Evolutionary conservation across 2,113 vertebrate genomes (phyloP), one percentile per base, ranked within the genome.

Genomic region (Sakesphorus luctuosus): DNA sequence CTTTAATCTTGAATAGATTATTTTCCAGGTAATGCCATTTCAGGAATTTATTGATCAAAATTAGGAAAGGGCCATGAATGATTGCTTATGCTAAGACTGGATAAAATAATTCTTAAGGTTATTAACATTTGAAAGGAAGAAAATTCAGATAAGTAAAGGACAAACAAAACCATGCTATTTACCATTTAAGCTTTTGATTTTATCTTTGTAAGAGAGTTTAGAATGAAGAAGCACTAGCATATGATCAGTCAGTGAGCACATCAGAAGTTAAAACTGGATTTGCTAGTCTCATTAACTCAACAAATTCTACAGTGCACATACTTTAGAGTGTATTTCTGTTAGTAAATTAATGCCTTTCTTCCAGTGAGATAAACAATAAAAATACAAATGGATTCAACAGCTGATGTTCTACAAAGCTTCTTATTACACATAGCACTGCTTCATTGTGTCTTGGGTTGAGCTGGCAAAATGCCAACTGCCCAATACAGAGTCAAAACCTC

Each of bases 281-380:
- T 94, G 29, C 26, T 92, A 90, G 87, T 89, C 62, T 76, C 69
- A 71, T 94, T 89, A 91, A 46, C n/a, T 61, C 35, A 82, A 80
- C 13, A 78, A 88, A 72, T 29, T 19, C 18, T 62, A 23, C 11
- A 10, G 38, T 77, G 59, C 20, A 47, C 7, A 5, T 67, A 87
- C 9, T 90, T 68, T 56, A 55, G 47, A 56, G 20, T 47, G 1
- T 73, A 76, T 82, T 93, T 96, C 73, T 79, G 47, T 81, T 89
- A 81, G 78, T 55, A 85, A 87, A 91, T n/a, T 26, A 93, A 63
- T 7, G 15, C 8, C 80, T 88, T 61, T 65, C 44, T 73, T 89
- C 55, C 36, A 82, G 74, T 43, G 72, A 91, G 61, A 55, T 87
- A 86, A 94, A 89, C 92, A 85, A 94, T 93, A 87, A 94, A 77